Evolutionary conservation across 2,797 vertebrate species (phyloP), one percentile per base, ranked within the genome.

Genomic region (Poecile montanus): DNA sequence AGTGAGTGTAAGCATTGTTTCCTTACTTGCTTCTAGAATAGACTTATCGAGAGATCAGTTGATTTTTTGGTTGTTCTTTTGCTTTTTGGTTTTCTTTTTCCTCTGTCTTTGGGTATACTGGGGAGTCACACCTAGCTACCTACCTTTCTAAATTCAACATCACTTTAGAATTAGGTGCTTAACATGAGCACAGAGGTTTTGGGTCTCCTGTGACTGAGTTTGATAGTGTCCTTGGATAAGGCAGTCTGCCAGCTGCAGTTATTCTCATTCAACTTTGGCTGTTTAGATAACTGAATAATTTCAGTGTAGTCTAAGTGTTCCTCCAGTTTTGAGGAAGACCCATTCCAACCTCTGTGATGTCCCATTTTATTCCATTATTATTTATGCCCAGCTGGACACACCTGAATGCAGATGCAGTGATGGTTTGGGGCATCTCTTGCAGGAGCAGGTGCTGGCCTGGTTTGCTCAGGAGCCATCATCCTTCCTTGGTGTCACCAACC

Each of bases 261-360:
- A 1, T 34, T 83, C 9, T 63, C 7, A 32, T 78, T 84, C 56
- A 53, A 7, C 4, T 78, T 65, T 20, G 40, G 7, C 32, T 78
- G 5, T 86, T 81, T 25, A 32, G 10, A 29, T 50, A 13, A 50
- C 5, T 1, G 0, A 76, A 40, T 36, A 53, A 53, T 76, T 73
- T 57, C 57, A 53, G 17, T 40, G 63, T 42, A 11, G 22, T 61
- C 7, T 23, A 45, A 38, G 4, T 16, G 9, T 72, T 42, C 45
- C 11, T 67, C 18, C 12, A 6, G 53, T 67, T 88, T 67, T 87
- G 48, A 83, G 42, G 25, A 53, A 65, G 50, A 32, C 11, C 9
- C 6, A 11, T 3, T 4, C 12, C 25, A 30, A 0, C 44, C 16
- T 13, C 18, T 0, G 0, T 19, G 23, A 7, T 72, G 5, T 72